These are phyloP conservation scores for Hippocampus abdominalis DNA, from an alignment of 2,113 vertebrate genomes.

Conservation along the genomic window DNA sequence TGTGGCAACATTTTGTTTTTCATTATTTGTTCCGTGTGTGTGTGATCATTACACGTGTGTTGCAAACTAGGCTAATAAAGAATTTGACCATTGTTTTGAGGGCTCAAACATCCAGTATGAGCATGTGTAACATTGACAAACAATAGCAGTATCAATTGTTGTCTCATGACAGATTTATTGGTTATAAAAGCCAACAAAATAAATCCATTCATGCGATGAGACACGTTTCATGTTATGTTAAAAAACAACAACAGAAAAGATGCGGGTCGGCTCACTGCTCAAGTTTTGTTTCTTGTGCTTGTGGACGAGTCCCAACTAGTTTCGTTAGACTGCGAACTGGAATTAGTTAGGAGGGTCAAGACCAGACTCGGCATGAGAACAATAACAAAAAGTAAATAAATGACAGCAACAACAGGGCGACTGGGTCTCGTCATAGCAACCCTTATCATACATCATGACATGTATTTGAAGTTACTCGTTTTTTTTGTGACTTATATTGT, in stretches of 20 bases:
- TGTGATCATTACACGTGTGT: background rate
- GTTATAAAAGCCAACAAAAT: conserved; percentile 76
- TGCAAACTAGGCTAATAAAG: conserved; percentile 33
- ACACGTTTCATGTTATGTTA: conserved; percentile 42
- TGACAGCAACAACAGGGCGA: background rate
- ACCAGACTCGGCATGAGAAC: background rate
- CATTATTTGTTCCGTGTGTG: background rate
- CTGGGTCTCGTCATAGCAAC: too few relatives aligned
- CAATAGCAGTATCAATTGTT: background rate
- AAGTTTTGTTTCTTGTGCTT: background rate
- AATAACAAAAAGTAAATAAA: background rate
- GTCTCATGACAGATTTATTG: conserved; percentile 73
- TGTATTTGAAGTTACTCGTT: background rate
- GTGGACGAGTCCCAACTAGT: background rate
- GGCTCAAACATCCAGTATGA: background rate
- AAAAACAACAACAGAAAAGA: conserved; percentile 18
- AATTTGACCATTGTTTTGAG: conserved; percentile 30
- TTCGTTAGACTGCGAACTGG: conserved; percentile 8
- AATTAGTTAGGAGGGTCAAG: background rate
- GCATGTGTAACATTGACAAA: background rate
- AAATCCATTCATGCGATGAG: conserved; percentile 64
- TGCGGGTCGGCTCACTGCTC: background rate
- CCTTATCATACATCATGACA: background rate
- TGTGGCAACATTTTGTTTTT: background rate
- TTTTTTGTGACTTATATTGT: background rate